Conservation (phyloP, 2,797 vertebrate species). For the Carcharodon carcharias region DNA sequence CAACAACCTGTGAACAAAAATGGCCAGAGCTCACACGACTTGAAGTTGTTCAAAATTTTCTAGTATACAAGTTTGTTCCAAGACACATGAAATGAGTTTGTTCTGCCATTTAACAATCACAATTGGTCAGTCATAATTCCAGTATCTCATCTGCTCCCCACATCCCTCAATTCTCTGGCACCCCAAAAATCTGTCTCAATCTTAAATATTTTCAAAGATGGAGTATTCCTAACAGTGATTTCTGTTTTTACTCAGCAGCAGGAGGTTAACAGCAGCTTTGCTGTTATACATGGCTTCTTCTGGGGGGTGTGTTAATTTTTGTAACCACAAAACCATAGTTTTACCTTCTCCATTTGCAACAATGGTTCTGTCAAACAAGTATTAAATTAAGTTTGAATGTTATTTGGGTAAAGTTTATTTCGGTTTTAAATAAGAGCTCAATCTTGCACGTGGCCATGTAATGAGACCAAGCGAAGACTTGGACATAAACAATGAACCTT, state of each 20-base stretch:
- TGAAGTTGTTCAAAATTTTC: neutral
- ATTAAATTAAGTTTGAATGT: too few species aligned
- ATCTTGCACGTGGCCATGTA: too few species aligned
- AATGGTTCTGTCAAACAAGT: neutral
- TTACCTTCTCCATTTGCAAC: neutral
- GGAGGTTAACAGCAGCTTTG: neutral
- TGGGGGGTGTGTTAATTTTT: neutral
- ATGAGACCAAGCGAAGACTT: neutral
- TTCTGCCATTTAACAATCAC: too few species aligned
- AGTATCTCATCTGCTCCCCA: too few species aligned
- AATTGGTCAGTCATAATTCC: too few species aligned
- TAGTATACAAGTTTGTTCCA: neutral
- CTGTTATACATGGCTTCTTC: neutral
- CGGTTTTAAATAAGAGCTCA: too few species aligned
- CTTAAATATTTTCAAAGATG: too few species aligned
- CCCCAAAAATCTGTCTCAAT: too few species aligned
- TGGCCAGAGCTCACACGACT: neutral
- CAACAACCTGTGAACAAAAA: constrained; percentile 63
- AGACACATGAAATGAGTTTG: too few species aligned
- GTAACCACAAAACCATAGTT: neutral
- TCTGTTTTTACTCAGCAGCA: neutral
- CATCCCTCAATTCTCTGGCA: too few species aligned
- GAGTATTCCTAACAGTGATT: too few species aligned
- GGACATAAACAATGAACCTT: neutral
- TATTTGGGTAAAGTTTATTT: too few species aligned